Conservation (phyloP, 1,140 invertebrate species). For the Holcopasites calliopsidis region DNA sequence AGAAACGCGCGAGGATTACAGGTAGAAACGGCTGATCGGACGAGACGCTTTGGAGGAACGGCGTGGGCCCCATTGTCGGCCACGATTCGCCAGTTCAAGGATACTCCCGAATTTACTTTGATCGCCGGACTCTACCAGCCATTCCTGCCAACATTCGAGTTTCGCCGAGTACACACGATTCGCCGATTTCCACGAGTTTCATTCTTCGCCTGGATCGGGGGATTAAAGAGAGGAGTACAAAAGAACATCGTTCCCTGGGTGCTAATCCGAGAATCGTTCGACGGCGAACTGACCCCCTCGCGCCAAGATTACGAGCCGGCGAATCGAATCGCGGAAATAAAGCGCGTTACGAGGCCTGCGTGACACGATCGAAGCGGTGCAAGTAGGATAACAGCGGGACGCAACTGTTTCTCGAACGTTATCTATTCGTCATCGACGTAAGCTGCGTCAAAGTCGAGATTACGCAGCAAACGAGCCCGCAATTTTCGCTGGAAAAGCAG, state of each 20-base stretch:
- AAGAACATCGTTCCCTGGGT: not conserved
- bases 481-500: conserved; percentile 50
- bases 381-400: not conserved
- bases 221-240: not conserved
- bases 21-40: not conserved
- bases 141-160: not conserved
- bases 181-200: not conserved
- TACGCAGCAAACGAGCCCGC: conserved; percentile 28
- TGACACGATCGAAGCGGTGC: not conserved
- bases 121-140: not conserved
- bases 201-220: not conserved
- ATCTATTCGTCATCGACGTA: conserved; percentile 32
- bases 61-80: not conserved
- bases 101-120: not conserved
- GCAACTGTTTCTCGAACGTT: conserved; percentile 20
- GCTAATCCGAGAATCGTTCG: not conserved
- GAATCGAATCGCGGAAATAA: conserved; percentile 38
- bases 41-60: not conserved
- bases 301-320: no score
- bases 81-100: not conserved
- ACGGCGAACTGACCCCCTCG: not conserved
- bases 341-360: conserved; percentile 1
- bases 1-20: not conserved
- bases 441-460: conserved; percentile 27
- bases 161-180: not conserved